Conservation (phyloP, 2,797 vertebrate genomes). For the Hyperoplus lanceolatus region DNA sequence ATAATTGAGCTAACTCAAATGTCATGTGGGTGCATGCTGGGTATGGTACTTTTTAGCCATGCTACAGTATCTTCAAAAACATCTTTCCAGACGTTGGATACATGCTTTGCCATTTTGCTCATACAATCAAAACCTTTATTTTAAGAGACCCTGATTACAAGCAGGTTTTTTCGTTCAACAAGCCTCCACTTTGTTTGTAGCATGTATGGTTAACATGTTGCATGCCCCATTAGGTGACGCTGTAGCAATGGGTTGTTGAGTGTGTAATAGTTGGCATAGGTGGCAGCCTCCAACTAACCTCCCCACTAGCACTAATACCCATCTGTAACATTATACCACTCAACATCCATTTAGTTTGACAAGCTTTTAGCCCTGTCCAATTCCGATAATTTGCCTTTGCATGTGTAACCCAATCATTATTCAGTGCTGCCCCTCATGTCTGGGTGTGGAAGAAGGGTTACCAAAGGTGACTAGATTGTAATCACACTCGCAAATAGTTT, state of each 20-base stretch:
- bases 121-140: no score
- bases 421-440: conserved; percentile 32
- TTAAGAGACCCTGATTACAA: no score
- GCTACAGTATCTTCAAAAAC: no score
- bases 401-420: conserved; percentile 28
- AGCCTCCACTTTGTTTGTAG: background rate
- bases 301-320: conserved; percentile 24
- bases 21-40: no score
- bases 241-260: background rate
- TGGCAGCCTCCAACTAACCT: conserved; percentile 35
- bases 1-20: background rate
- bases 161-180: no score
- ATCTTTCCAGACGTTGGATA: no score
- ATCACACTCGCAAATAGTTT: conserved; percentile 39
- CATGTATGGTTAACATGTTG: conserved; percentile 5
- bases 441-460: conserved; percentile 27
- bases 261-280: background rate
- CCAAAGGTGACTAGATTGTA: conserved; percentile 18
- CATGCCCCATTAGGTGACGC: background rate
- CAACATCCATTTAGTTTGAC: conserved; percentile 49
- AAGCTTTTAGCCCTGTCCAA: conserved; percentile 37
- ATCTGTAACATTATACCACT: conserved; percentile 50
- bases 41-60: background rate
- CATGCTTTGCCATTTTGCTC: no score
- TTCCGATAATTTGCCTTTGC: background rate